These are phyloP conservation scores for Tricholauxania praeusta DNA, from an alignment of 2,888 invertebrate genomes.

Conservation along the genomic window DNA sequence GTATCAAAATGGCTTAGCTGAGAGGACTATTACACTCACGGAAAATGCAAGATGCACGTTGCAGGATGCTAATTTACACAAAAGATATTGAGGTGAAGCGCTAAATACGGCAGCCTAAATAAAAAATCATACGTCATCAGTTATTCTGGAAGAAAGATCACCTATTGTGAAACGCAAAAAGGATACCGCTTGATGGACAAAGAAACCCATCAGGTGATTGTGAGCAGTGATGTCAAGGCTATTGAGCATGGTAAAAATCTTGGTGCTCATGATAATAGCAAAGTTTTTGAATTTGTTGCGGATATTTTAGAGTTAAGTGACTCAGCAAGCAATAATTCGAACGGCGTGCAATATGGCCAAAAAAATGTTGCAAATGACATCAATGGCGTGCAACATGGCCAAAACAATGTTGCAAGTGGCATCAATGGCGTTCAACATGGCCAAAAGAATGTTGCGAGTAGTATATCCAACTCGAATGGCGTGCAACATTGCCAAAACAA, in stretches of 20 bases:
- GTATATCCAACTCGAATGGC: background rate
- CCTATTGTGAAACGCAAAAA: slow-evolving; percentile 2
- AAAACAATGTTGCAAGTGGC: background rate
- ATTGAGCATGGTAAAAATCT: background rate
- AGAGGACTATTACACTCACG: background rate
- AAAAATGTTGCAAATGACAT: background rate
- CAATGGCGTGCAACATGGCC: background rate
- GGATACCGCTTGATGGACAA: background rate
- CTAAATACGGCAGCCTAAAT: background rate
- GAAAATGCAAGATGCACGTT: background rate
- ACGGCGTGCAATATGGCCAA: background rate
- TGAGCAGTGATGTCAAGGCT: background rate
- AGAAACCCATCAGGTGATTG: background rate
- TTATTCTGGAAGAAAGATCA: background rate
- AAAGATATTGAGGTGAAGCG: background rate
- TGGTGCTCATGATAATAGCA: background rate
- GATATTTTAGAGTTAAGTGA: too few species aligned
- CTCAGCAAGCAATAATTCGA: background rate
- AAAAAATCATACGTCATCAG: too few species aligned
- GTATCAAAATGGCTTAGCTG: slow-evolving; percentile 11
- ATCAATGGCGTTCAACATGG: background rate
- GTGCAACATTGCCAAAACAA: slow-evolving; percentile 1
- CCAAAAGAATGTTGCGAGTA: slow-evolving; percentile 1
- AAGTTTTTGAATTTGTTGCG: background rate
- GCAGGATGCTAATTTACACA: slow-evolving; percentile 5